Evolutionary conservation across 2,113 vertebrate genomes (phyloP).

Genomic region (Amazona guildingii): DNA sequence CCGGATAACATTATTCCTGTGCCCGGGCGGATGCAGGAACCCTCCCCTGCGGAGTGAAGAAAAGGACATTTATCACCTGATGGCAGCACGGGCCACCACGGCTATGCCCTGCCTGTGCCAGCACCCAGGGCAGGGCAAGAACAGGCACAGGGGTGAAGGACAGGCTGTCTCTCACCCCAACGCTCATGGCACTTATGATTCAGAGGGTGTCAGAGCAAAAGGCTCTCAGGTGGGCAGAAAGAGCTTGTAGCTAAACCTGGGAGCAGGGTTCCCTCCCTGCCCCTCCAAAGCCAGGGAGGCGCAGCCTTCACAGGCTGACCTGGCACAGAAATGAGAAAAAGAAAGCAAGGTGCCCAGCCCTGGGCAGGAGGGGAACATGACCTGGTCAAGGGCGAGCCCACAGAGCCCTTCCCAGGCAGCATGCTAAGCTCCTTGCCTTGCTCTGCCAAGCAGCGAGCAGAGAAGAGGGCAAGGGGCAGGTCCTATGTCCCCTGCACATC

Average conservation of each 20-base stretch:
- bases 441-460: not conserved
- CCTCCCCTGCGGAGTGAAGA: not conserved
- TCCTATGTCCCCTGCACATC: not conserved
- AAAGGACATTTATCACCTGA: not conserved
- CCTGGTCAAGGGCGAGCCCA: rapidly evolving
- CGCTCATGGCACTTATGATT: not conserved
- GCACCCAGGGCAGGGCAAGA: not conserved
- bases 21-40: not conserved
- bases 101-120: not conserved
- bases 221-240: not conserved
- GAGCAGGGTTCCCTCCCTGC: no score
- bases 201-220: not conserved
- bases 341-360: not conserved
- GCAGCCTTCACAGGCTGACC: not conserved
- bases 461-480: not conserved
- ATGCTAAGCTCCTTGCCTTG: not conserved
- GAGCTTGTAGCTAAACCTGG: not conserved
- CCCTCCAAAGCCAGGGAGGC: no score
- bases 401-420: not conserved
- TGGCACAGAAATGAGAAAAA: not conserved
- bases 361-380: rapidly evolving
- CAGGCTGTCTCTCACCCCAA: not conserved
- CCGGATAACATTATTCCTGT: not conserved
- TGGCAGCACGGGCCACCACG: rapidly evolving
- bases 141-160: not conserved